A percentile compares a stretch with the other conserved stretches of the same genome.
These are phyloP conservation scores for Sclerodermus sp. DNA, from an alignment of 2,888 invertebrate genomes.

Conservation along the genomic window DNA sequence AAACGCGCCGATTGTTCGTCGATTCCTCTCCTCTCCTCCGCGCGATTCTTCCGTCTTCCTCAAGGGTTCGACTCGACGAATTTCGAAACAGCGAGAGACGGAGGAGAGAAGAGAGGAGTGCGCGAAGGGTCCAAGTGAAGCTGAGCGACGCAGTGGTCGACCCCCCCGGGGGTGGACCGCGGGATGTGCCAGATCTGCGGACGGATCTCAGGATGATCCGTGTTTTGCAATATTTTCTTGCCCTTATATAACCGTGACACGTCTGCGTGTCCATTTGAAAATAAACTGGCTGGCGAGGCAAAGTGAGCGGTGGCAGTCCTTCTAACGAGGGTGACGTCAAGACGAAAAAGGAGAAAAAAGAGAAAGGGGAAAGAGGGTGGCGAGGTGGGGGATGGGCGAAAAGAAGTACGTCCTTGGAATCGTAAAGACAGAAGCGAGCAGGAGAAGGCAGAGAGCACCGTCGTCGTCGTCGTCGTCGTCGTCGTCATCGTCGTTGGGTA, in stretches of 20 bases:
- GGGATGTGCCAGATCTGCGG: slow-evolving; percentile 6
- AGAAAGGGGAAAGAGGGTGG: slow-evolving; percentile 14
- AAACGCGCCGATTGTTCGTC: slow-evolving; percentile 8
- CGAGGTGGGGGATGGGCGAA: slow-evolving; percentile 12
- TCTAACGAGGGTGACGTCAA: too few species aligned
- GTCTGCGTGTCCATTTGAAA: slow-evolving; percentile 13
- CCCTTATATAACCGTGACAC: slow-evolving; percentile 24
- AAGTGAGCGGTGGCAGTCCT: too few species aligned
- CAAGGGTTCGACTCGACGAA: too few species aligned
- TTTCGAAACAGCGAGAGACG: too few species aligned
- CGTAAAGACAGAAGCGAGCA: not conserved
- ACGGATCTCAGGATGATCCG: slow-evolving; percentile 26
- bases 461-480: too few species aligned
- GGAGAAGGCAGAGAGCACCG: too few species aligned
- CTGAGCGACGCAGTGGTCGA: too few species aligned
- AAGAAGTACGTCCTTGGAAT: not conserved
- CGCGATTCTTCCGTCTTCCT: slow-evolving; percentile 13
- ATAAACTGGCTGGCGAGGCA: slow-evolving; percentile 12
- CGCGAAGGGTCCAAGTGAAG: too few species aligned
- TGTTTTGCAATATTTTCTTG: slow-evolving; percentile 26
- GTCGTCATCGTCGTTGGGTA: not conserved
- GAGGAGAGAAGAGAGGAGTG: too few species aligned
- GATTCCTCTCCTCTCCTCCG: slow-evolving; percentile 15
- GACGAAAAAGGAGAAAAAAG: not conserved
- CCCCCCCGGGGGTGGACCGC: too few species aligned